These are phyloP conservation scores for Myioborus miniatus DNA, from an alignment of 2,797 vertebrate species.

Conservation along the genomic window DNA sequence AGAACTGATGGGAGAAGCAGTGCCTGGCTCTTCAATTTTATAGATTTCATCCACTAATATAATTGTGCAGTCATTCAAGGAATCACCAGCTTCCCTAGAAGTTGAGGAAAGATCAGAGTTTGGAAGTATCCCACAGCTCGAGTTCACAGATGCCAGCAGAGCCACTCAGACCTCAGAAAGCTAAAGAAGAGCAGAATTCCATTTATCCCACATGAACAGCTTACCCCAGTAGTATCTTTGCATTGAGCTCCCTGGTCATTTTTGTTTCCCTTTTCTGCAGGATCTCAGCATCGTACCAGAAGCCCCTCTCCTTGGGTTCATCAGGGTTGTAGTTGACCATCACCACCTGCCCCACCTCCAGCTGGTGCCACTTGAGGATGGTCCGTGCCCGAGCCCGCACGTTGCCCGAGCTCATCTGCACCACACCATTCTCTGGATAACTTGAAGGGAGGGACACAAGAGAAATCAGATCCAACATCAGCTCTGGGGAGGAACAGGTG, in stretches of 20 bases:
- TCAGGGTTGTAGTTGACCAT: constrained; percentile 98
- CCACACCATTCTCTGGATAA: constrained; percentile 92
- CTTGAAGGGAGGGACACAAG: constrained; percentile 66
- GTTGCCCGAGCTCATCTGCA: constrained; percentile 82
- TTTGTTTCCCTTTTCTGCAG: constrained; percentile 88
- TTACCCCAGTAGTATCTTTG: constrained; percentile 91
- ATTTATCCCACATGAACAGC: not conserved
- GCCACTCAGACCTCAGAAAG: not conserved
- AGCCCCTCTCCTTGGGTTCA: constrained; percentile 91
- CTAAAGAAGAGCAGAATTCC: not conserved
- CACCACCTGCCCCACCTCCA: constrained; percentile 88
- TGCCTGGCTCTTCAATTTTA: constrained; percentile 91
- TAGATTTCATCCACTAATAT: constrained; percentile 92
- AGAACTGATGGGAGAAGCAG: constrained; percentile 67
- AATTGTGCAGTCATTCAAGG: constrained; percentile 90
- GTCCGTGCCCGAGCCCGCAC: constrained; percentile 90
- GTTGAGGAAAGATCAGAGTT: not conserved
- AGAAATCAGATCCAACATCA: not conserved
- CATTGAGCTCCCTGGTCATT: constrained; percentile 84
- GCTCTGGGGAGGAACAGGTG: not conserved
- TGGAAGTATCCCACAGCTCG: accelerated
- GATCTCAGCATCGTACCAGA: constrained; percentile 96
- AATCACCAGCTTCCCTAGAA: constrained; percentile 85
- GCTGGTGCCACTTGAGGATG: constrained; percentile 89
- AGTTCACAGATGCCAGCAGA: not conserved